Evolutionary conservation across 2,888 invertebrate genomes (phyloP), one percentile per base, ranked within the genome.

Genomic region (Bellardia pandia): DNA sequence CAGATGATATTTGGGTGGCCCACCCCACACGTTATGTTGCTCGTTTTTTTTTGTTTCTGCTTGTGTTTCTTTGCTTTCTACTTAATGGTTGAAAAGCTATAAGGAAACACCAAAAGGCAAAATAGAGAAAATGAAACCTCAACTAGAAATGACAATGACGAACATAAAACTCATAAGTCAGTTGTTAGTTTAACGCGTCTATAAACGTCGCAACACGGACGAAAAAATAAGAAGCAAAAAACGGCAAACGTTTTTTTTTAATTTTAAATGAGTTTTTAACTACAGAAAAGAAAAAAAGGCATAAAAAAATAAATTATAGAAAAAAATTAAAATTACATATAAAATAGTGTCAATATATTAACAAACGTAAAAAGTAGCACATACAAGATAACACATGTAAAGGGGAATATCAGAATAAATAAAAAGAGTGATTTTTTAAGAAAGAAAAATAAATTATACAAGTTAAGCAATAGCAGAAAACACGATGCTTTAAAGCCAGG

Each of bases 101-200:
- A 69, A 72, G 66, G 58, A 86, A 71, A 84, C 68, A 33, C 51
- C 48, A 85, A 76, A 76, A 68, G 60, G 56, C 60, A 68, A 75
- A 80, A 62, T 45, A 66, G 69, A 72, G 74, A 76, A 83, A 62
- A 30, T 75, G 2, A 64, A 77, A 79, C 53, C 75, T 58, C 40
- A 83, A 79, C 85, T 66, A 82, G 69, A 85, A 83, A 60, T 58
- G 68, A 80, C 76, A 74, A 71, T 81, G 64, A 83, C 62, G 51
- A 83, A 81, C 68, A 48, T 76, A 48, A 72, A 80, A 77, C 72
- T 56, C 82, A 79, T 85, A 88, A 85, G 77, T 88, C 86, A 88
- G 88, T 88, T 86, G 87, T 80, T 83, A 88, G 88, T 87, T 84
- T 78, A 86, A 86, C 88, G 88, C 85, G 88, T 87, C 80, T 86